Percentiles rank a stretch among this genome's conserved stretches.
phyloP scores from a whole-genome alignment of 2,888 invertebrate species.

The Venusia cambrica region DNA sequence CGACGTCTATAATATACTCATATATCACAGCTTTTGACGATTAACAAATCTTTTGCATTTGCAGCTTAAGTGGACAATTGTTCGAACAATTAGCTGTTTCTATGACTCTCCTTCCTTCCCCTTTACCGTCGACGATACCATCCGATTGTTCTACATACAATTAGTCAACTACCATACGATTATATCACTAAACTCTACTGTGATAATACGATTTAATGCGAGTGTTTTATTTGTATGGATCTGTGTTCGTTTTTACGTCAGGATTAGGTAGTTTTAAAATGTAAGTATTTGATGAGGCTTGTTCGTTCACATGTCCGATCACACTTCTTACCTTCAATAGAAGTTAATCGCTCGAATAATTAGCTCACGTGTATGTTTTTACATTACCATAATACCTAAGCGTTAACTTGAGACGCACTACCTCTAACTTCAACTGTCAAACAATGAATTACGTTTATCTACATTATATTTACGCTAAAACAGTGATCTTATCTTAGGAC shows the following conservation, averaged over 20 bases:
- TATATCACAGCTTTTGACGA: constrained; percentile 82
- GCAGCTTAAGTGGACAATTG: constrained; percentile 75
- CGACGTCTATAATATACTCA: constrained; percentile 63
- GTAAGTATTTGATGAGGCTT: constrained; percentile 3
- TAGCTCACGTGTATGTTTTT: constrained; percentile 62
- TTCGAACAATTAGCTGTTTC: constrained; percentile 69
- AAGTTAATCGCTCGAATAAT: constrained; percentile 70
- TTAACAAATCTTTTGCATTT: constrained; percentile 80
- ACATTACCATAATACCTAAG: constrained; percentile 57
- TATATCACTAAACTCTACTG: constrained; percentile 8
- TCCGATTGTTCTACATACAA: constrained; percentile 1
- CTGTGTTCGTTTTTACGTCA: constrained; percentile 1
- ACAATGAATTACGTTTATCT: constrained; percentile 47
- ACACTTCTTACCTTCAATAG: constrained; percentile 26
- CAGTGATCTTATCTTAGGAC: constrained; percentile 70
- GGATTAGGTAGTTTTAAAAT: too few species aligned
- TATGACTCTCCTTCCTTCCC: constrained; percentile 34
- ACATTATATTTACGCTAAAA: constrained; percentile 65
- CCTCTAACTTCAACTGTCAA: constrained; percentile 55
- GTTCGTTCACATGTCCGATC: constrained; percentile 22
- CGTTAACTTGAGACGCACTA: constrained; percentile 66
- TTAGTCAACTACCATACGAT: background rate
- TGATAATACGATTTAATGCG: constrained; percentile 19
- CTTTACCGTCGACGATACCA: constrained; percentile 8
- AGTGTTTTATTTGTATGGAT: constrained; percentile 9